Percentiles rank a stretch among this genome's conserved stretches.
These are phyloP conservation scores for Synergus gifuensis DNA, from an alignment of 2,888 invertebrate genomes.

Conservation along the genomic window DNA sequence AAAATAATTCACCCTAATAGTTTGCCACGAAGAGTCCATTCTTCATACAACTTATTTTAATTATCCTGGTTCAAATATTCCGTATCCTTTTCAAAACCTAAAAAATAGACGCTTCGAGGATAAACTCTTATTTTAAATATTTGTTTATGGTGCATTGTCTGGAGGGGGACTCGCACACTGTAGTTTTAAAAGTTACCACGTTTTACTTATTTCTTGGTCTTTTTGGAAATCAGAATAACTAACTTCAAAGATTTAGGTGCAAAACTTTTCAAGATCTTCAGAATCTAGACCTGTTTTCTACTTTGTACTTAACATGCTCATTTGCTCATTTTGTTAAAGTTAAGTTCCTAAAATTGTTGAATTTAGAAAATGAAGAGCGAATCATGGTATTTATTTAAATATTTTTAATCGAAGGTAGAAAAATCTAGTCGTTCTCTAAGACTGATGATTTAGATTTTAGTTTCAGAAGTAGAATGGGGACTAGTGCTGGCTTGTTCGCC, in stretches of 20 bases:
- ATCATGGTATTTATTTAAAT: constrained; percentile 36
- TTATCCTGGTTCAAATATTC: too few species aligned
- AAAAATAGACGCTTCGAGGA: not conserved
- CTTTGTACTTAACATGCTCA: constrained; percentile 65
- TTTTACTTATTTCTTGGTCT: constrained; percentile 43
- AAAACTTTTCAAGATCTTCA: constrained; percentile 40
- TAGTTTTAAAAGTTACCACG: constrained; percentile 43
- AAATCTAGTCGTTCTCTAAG: not conserved
- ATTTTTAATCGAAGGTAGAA: not conserved
- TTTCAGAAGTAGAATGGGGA: constrained; percentile 61
- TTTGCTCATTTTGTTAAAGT: constrained; percentile 56
- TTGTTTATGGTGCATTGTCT: constrained; percentile 52
- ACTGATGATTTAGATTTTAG: constrained; percentile 62
- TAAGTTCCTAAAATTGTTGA: constrained; percentile 38
- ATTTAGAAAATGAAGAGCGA: not conserved
- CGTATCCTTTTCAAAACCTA: too few species aligned
- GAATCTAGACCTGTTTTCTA: constrained; percentile 40
- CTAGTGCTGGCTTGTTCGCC: constrained; percentile 36
- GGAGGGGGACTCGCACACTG: constrained; percentile 55
- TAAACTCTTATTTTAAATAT: not conserved
- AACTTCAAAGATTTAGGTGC: not conserved
- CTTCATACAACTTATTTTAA: too few species aligned
- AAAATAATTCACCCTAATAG: constrained; percentile 44
- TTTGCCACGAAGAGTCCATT: not conserved
- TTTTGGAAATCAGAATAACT: constrained; percentile 34